phyloP scores from a whole-genome alignment of 2,797 vertebrate species.

The Coluber constrictor region DNA sequence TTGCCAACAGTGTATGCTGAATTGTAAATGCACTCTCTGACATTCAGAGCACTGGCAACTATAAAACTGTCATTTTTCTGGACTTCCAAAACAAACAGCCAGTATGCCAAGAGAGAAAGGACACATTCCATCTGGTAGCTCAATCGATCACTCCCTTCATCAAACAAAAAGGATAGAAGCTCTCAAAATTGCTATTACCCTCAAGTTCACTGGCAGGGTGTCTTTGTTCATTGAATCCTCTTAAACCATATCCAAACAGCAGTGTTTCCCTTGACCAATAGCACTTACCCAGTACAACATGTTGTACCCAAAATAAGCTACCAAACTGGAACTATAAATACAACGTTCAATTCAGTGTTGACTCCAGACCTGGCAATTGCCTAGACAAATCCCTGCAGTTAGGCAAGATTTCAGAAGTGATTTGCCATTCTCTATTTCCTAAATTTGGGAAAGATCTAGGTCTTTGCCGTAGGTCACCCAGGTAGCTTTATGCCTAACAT shows the following conservation, averaged over 20 bases:
- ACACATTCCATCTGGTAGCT: conserved; percentile 45
- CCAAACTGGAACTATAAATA: not conserved
- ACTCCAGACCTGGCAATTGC: not conserved
- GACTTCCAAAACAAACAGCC: conserved; percentile 69
- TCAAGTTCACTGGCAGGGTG: conserved; percentile 31
- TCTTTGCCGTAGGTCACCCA: not conserved
- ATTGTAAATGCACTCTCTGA: conserved; percentile 64
- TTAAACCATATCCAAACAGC: not conserved
- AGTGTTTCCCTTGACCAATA: not conserved
- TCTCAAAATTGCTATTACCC: conserved; percentile 31
- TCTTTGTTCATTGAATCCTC: conserved; percentile 38
- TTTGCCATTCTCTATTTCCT: not conserved
- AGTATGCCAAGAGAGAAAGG: conserved; percentile 62
- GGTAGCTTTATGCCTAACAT: not conserved
- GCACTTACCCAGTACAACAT: not conserved
- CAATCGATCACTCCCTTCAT: conserved; percentile 50
- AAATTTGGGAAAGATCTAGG: not conserved
- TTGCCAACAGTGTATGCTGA: conserved; percentile 62
- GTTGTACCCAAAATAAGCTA: not conserved
- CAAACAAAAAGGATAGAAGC: conserved; percentile 37
- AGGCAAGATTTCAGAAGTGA: not conserved
- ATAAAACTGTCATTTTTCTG: conserved; percentile 63
- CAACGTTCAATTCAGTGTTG: not conserved
- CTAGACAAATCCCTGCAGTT: not conserved
- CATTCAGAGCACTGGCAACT: conserved; percentile 50